Percentiles rank a stretch among this genome's conserved stretches.
These are phyloP conservation scores for Stichodactyla helianthus DNA, from an alignment of 64 coral and sea anemone genomes.

Conservation along the genomic window DNA sequence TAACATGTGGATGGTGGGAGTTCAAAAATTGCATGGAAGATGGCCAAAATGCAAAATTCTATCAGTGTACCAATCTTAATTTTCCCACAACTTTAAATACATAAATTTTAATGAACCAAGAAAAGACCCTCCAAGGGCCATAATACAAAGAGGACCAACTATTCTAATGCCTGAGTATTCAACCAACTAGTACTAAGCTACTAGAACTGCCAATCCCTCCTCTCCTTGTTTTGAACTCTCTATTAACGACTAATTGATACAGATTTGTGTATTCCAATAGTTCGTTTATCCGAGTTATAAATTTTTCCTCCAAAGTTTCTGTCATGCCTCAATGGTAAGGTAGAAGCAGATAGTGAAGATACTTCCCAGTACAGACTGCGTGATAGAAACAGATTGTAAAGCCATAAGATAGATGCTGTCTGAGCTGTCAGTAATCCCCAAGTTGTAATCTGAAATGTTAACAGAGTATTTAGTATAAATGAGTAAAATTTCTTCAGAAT, in stretches of 20 bases:
- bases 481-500: neutral
- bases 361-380: conserved; percentile 99
- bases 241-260: conserved; percentile 53
- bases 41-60: too few relatives aligned
- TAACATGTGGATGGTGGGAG: too few relatives aligned
- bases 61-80: too few relatives aligned
- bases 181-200: too few relatives aligned
- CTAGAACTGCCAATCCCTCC: too few relatives aligned
- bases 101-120: too few relatives aligned
- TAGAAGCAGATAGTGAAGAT: conserved; percentile 83
- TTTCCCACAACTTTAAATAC: too few relatives aligned
- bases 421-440: conserved; percentile 79
- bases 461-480: neutral
- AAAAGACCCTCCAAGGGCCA: too few relatives aligned
- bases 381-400: conserved; percentile 95
- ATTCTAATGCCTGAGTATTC: too few relatives aligned
- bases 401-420: conserved; percentile 69
- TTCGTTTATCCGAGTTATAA: conserved; percentile 78
- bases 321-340: conserved; percentile 82
- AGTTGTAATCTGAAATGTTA: conserved; percentile 60
- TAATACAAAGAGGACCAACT: too few relatives aligned
- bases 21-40: too few relatives aligned
- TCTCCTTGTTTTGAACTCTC: neutral
- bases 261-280: conserved; percentile 83
- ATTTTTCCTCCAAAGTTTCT: conserved; percentile 71